Evolutionary conservation across 2,888 invertebrate species (phyloP).

Genomic region (Drosophila cracens): DNA sequence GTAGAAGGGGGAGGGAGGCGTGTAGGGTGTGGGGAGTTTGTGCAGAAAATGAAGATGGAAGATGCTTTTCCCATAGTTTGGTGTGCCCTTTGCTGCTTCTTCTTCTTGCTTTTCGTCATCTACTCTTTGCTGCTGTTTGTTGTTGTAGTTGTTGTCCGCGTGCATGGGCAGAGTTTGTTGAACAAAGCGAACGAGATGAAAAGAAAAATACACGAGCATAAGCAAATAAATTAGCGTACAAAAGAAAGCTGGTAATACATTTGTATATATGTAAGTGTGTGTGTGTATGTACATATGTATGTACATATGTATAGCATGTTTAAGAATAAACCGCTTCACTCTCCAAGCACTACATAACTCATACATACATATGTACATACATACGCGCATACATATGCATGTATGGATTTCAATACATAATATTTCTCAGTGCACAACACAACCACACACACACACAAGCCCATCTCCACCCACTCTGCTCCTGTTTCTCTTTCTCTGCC

Average conservation of each 20-base stretch:
- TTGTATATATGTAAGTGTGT: slow-evolving; percentile 11
- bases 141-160: slow-evolving; percentile 26
- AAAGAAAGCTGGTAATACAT: slow-evolving; percentile 43
- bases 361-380: neutral
- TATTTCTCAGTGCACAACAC: slow-evolving; percentile 25
- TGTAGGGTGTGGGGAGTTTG: neutral
- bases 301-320: slow-evolving; percentile 10
- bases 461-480: slow-evolving; percentile 2
- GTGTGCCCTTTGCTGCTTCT: slow-evolving; percentile 32
- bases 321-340: slow-evolving; percentile 31
- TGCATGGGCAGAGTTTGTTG: slow-evolving; percentile 31
- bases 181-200: slow-evolving; percentile 48
- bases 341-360: slow-evolving; percentile 10
- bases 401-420: slow-evolving; percentile 32
- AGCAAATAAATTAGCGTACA: slow-evolving; percentile 66
- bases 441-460: slow-evolving; percentile 1
- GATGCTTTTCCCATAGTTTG: slow-evolving; percentile 52
- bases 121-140: neutral
- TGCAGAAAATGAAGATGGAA: slow-evolving; percentile 44
- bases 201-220: slow-evolving; percentile 39
- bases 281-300: neutral
- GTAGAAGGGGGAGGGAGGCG: neutral
- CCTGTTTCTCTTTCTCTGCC: slow-evolving; percentile 2
- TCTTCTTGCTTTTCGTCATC: slow-evolving; percentile 5
- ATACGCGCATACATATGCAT: slow-evolving; percentile 1